phyloP scores from a whole-genome alignment of 1,140 invertebrate genomes.

The Littorina saxatilis region DNA sequence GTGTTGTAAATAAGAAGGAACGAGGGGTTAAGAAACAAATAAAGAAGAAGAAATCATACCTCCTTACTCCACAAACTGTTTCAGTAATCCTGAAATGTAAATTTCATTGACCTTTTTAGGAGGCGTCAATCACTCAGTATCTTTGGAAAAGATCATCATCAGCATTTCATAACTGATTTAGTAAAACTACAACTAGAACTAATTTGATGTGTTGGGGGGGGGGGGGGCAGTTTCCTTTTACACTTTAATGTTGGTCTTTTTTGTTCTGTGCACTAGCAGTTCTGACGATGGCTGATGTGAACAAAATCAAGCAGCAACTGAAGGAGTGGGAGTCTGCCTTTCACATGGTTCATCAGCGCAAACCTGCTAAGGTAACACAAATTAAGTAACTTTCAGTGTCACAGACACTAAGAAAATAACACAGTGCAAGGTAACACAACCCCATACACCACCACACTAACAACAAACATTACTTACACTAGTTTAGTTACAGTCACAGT shows the following conservation, averaged over 20 bases:
- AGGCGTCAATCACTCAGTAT: too few relatives aligned
- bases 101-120: too few relatives aligned
- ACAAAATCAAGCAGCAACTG: slow-evolving; percentile 54
- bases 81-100: too few relatives aligned
- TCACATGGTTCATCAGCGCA: slow-evolving; percentile 53
- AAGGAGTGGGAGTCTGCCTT: slow-evolving; percentile 66
- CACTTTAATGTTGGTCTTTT: neutral
- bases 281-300: slow-evolving; percentile 47
- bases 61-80: too few relatives aligned
- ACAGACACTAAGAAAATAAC: neutral
- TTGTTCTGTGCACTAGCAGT: too few relatives aligned
- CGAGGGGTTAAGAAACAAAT: too few relatives aligned
- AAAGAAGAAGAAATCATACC: too few relatives aligned
- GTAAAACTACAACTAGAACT: neutral
- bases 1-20: too few relatives aligned
- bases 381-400: neutral
- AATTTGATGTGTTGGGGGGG: neutral
- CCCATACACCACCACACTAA: too few relatives aligned
- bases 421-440: neutral
- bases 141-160: neutral
- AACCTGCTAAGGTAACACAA: slow-evolving; percentile 59
- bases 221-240: too few relatives aligned
- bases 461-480: neutral
- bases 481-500: neutral
- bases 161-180: neutral